Conservation (phyloP, 2,113 vertebrate species). For the Halcyon malimbica region DNA sequence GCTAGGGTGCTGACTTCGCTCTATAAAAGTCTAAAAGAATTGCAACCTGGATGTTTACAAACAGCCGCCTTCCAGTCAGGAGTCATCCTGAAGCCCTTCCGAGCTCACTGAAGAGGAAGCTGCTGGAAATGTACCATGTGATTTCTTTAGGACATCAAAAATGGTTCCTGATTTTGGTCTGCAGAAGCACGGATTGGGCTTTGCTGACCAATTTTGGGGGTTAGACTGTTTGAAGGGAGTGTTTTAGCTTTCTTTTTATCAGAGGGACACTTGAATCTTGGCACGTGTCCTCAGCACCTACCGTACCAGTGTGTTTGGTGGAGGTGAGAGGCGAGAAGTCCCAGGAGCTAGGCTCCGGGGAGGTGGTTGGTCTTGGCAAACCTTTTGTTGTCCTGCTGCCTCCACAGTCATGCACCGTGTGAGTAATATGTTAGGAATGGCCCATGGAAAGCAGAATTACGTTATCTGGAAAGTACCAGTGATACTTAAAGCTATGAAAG, state of each 20-base stretch:
- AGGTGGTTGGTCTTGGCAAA: neutral
- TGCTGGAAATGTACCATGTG: neutral
- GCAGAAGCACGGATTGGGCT: neutral
- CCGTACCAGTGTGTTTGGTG: neutral
- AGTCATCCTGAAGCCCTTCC: neutral
- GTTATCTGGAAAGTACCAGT: slow-evolving; percentile 52
- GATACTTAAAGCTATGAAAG: slow-evolving; percentile 7
- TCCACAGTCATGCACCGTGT: neutral
- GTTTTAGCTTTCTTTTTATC: neutral
- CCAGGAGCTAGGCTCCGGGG: neutral
- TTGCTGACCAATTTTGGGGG: neutral
- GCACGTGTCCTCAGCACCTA: neutral
- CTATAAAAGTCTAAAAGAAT: neutral
- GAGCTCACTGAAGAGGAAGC: neutral
- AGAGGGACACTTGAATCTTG: neutral
- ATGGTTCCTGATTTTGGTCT: neutral
- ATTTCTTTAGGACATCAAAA: neutral
- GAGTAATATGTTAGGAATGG: slow-evolving; percentile 7
- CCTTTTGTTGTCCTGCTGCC: neutral
- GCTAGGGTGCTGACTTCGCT: neutral
- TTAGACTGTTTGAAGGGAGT: neutral
- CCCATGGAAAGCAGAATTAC: slow-evolving; percentile 30
- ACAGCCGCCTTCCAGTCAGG: neutral
- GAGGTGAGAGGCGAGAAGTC: neutral
- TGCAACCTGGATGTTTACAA: neutral